A percentile compares a stretch with the other conserved stretches of the same genome.
These are phyloP conservation scores for Tarsius wallacei DNA, from an alignment of 2,797 vertebrate species.

Conservation along the genomic window DNA sequence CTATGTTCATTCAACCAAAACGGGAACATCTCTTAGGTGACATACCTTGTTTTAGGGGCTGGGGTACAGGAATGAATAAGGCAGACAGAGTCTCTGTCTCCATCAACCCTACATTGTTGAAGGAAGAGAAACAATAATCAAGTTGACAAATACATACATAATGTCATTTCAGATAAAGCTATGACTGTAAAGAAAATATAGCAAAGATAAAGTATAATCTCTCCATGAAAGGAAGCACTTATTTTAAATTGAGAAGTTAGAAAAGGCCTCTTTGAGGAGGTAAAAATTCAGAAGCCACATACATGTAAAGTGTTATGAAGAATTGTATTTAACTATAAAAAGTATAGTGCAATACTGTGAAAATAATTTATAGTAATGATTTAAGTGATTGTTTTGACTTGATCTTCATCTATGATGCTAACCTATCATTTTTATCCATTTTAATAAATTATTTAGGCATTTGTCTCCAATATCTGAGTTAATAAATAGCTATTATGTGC, in stretches of 20 bases:
- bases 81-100: neutral
- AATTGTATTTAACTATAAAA: neutral
- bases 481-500: neutral
- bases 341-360: neutral
- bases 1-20: neutral
- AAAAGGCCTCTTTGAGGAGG: neutral
- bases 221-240: neutral
- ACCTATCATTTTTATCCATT: neutral
- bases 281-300: neutral
- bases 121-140: neutral
- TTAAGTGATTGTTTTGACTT: neutral
- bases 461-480: neutral
- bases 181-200: neutral
- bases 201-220: neutral
- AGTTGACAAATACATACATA: neutral
- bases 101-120: neutral
- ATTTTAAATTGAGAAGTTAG: neutral
- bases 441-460: neutral
- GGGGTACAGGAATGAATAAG: neutral
- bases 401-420: neutral
- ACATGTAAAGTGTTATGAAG: neutral
- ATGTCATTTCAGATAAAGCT: neutral
- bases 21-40: neutral
- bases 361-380: neutral
- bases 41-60: neutral